Conservation (phyloP, 2,888 invertebrate genomes). For the Lapara coniferarum region DNA sequence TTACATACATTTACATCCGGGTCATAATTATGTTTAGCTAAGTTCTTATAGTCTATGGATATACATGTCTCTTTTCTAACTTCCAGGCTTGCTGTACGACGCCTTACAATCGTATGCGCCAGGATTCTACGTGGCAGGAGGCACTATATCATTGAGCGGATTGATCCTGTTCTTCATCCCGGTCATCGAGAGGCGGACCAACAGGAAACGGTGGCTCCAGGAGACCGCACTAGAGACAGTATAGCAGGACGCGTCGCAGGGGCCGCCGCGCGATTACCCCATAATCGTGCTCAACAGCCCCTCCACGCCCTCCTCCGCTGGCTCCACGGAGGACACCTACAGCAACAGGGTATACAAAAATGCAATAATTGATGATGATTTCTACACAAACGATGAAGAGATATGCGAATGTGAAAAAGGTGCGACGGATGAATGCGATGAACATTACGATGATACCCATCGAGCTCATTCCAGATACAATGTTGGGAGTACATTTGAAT, state of each 20-base stretch:
- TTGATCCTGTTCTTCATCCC: slow-evolving; percentile 94
- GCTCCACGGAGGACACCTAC: slow-evolving; percentile 63
- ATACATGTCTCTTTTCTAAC: not conserved
- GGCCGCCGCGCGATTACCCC: slow-evolving; percentile 48
- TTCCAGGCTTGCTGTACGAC: slow-evolving; percentile 93
- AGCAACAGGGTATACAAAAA: slow-evolving; percentile 78
- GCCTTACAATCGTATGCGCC: slow-evolving; percentile 90
- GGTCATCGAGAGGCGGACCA: slow-evolving; percentile 82
- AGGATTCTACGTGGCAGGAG: slow-evolving; percentile 94
- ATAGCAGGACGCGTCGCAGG: slow-evolving; percentile 65
- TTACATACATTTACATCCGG: no score
- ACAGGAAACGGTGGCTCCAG: slow-evolving; percentile 53
- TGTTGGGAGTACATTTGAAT: slow-evolving; percentile 56
- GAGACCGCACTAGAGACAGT: slow-evolving; percentile 67
- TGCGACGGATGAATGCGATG: slow-evolving; percentile 60
- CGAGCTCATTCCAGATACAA: slow-evolving; percentile 75
- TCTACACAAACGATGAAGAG: slow-evolving; percentile 56
- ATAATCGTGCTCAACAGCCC: slow-evolving; percentile 75
- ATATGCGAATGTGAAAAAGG: slow-evolving; percentile 61
- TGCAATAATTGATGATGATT: slow-evolving; percentile 64
- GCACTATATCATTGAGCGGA: slow-evolving; percentile 93
- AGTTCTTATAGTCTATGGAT: no score
- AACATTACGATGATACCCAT: slow-evolving; percentile 52
- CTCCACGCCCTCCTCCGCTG: slow-evolving; percentile 67
- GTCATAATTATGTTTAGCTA: no score